A percentile compares a stretch with the other conserved stretches of the same genome.
These are phyloP conservation scores for Scarus forsteni DNA, from an alignment of 2,797 vertebrate species.

Conservation along the genomic window DNA sequence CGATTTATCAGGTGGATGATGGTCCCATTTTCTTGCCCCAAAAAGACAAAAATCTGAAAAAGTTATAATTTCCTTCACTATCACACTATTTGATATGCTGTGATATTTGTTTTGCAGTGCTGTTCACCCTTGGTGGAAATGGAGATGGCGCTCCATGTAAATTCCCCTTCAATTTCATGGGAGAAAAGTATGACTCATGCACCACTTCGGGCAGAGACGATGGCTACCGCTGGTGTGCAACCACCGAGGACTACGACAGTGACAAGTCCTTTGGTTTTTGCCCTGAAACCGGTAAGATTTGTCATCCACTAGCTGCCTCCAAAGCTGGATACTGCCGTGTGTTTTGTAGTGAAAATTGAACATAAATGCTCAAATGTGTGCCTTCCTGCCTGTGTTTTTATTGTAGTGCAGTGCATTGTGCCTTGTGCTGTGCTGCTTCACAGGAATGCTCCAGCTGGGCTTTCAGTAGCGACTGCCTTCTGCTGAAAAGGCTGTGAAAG, in stretches of 20 bases:
- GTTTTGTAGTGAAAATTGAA: neutral
- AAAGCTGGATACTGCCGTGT: neutral
- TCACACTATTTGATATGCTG: slow-evolving; percentile 8
- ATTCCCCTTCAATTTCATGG: slow-evolving; percentile 96
- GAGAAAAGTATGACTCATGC: slow-evolving; percentile 89
- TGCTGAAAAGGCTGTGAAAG: slow-evolving; percentile 70
- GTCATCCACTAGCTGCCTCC: neutral
- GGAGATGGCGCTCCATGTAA: slow-evolving; percentile 93
- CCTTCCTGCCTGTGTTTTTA: slow-evolving; percentile 23
- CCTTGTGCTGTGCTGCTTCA: slow-evolving; percentile 32
- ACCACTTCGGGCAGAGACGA: slow-evolving; percentile 94
- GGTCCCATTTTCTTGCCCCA: neutral
- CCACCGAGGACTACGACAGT: slow-evolving; percentile 93
- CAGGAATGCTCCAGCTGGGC: slow-evolving; percentile 81
- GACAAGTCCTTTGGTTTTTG: slow-evolving; percentile 96
- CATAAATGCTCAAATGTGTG: neutral
- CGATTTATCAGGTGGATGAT: neutral
- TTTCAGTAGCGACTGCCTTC: slow-evolving; percentile 61
- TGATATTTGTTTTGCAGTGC: slow-evolving; percentile 79
- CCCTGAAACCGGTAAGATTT: slow-evolving; percentile 92
- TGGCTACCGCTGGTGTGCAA: slow-evolving; percentile 97
- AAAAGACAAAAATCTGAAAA: neutral
- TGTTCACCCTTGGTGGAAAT: slow-evolving; percentile 97
- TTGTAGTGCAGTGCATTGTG: slow-evolving; percentile 28
- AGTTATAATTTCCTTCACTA: neutral